Evolutionary conservation across 2,888 invertebrate genomes (phyloP).

Genomic region (Cosmia trapezina): DNA sequence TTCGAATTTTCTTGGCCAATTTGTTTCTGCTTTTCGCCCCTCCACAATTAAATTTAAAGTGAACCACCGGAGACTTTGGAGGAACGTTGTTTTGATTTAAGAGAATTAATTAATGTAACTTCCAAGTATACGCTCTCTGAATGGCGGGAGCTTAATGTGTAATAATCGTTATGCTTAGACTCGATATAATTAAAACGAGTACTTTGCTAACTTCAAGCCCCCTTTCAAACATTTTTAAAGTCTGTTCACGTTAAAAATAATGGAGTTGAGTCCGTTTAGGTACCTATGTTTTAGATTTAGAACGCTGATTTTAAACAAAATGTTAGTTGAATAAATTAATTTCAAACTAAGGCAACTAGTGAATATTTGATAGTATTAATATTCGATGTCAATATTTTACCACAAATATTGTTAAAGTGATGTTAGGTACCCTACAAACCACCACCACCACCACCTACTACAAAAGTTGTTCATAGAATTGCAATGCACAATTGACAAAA

Average conservation of each 20-base stretch:
- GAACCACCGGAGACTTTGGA: slow-evolving; percentile 78
- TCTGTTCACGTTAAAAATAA: slow-evolving; percentile 31
- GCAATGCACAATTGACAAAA: no score
- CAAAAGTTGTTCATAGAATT: slow-evolving; percentile 1
- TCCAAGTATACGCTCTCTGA: slow-evolving; percentile 73
- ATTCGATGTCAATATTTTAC: background rate
- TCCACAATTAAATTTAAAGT: slow-evolving; percentile 84
- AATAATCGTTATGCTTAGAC: slow-evolving; percentile 72
- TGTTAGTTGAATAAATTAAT: background rate
- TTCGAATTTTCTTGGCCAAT: slow-evolving; percentile 78
- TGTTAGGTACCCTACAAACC: background rate
- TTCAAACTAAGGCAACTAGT: background rate
- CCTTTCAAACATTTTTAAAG: slow-evolving; percentile 51
- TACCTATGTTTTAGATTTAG: slow-evolving; percentile 3
- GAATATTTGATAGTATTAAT: background rate
- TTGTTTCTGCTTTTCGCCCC: slow-evolving; percentile 78
- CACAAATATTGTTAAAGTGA: background rate
- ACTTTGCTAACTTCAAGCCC: slow-evolving; percentile 56
- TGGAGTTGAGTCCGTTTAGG: slow-evolving; percentile 13
- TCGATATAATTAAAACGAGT: slow-evolving; percentile 63
- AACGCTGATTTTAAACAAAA: background rate
- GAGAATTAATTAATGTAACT: slow-evolving; percentile 84
- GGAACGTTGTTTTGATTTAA: slow-evolving; percentile 86
- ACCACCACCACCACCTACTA: no score
- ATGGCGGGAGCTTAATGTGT: slow-evolving; percentile 73